Percentiles rank a stretch among this genome's conserved stretches.
Evolutionary conservation across 2,113 vertebrate genomes (phyloP).

Genomic region (Cynocephalus volans): DNA sequence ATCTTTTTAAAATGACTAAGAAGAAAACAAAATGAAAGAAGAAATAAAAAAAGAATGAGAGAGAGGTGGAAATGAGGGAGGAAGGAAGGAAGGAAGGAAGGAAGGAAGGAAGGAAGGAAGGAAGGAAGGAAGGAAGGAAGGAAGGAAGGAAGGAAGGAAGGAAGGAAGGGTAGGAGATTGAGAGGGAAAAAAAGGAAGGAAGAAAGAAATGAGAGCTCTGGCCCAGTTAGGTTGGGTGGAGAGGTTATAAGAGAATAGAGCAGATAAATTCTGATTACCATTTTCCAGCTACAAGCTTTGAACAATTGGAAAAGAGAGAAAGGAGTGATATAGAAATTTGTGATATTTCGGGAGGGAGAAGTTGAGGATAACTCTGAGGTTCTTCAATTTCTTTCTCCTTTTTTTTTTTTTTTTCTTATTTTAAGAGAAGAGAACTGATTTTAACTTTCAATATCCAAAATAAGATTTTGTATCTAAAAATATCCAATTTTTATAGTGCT

Average conservation of each 20-base stretch:
- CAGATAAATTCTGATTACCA: not conserved
- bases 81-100: no score
- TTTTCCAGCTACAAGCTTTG: not conserved
- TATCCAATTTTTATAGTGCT: not conserved
- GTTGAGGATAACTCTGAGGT: not conserved
- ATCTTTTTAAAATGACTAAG: not conserved
- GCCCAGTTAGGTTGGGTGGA: no score
- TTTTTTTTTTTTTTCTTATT: not conserved
- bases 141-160: rapidly evolving
- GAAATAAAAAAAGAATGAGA: not conserved
- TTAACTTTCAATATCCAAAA: not conserved
- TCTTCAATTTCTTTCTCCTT: not conserved
- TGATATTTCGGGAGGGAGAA: not conserved
- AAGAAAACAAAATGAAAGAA: not conserved
- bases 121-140: rapidly evolving
- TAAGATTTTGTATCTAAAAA: not conserved
- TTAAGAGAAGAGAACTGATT: not conserved
- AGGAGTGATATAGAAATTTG: not conserved
- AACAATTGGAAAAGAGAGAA: not conserved
- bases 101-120: rapidly evolving
- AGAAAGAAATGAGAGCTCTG: not conserved
- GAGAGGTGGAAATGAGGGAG: no score
- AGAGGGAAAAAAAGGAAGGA: not conserved
- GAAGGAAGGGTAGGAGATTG: no score
- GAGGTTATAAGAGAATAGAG: not conserved